A percentile compares a stretch with the other conserved stretches of the same genome.
Evolutionary conservation across 2,797 vertebrate species (phyloP).

Genomic region (Psittacula echo): DNA sequence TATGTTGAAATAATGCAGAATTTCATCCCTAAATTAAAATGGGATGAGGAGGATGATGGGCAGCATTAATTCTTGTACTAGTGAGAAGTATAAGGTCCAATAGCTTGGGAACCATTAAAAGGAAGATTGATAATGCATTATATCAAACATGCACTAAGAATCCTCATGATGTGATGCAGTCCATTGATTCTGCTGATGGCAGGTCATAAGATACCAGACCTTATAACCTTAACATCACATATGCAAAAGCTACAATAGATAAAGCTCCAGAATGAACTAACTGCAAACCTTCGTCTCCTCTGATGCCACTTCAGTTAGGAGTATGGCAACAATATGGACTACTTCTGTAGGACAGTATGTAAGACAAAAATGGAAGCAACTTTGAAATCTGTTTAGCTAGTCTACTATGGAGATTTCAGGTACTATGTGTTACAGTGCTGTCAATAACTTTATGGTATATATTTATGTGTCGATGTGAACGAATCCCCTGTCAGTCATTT

Average conservation of each 20-base stretch:
- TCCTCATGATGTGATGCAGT: not conserved
- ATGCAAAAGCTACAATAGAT: not conserved
- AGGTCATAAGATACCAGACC: not conserved
- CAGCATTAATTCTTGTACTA: conserved; percentile 21
- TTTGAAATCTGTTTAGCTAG: not conserved
- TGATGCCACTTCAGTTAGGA: not conserved
- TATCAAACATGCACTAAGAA: not conserved
- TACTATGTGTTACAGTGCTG: not conserved
- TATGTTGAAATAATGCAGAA: conserved; percentile 39
- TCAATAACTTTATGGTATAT: not conserved
- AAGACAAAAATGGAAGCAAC: not conserved
- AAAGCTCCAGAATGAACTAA: not conserved
- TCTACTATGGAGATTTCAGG: not conserved
- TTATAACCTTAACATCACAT: not conserved
- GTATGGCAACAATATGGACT: not conserved
- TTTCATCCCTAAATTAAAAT: conserved; percentile 39
- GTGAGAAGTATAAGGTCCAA: not conserved
- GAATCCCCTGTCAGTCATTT: not conserved
- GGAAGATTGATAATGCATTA: not conserved
- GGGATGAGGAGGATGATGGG: not conserved
- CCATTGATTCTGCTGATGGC: not conserved
- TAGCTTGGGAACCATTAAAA: conserved; percentile 17
- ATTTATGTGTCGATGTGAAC: not conserved
- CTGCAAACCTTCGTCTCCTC: not conserved
- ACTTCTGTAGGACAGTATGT: not conserved